These are phyloP conservation scores for Chromobotia macracanthus DNA, from an alignment of 2,797 vertebrate species.

Conservation along the genomic window DNA sequence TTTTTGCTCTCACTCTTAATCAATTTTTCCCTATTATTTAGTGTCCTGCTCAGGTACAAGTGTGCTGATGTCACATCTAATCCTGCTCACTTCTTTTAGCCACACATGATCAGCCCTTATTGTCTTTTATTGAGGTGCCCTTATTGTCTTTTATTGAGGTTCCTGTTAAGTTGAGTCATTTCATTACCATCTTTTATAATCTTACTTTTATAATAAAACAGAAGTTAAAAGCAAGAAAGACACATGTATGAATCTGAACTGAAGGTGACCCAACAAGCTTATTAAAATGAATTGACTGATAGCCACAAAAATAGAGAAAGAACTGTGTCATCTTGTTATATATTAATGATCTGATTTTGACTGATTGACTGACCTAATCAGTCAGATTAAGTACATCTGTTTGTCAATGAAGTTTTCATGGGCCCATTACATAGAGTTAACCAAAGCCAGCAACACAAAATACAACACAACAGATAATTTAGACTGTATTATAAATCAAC, in stretches of 20 bases:
- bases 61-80: not conserved
- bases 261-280: not conserved
- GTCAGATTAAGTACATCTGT: no score
- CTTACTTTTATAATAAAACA: conserved; percentile 23
- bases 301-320: conserved; percentile 30
- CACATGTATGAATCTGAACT: conserved; percentile 21
- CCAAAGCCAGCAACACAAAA: not conserved
- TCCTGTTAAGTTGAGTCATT: conserved; percentile 42
- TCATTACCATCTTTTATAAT: no score
- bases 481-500: not conserved
- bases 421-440: no score
- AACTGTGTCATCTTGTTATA: not conserved
- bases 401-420: no score
- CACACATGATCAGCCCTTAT: conserved; percentile 2
- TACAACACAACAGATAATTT: not conserved
- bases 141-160: conserved; percentile 11
- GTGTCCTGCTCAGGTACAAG: no score
- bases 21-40: no score
- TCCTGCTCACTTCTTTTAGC: conserved; percentile 7
- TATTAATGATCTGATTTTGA: no score
- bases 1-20: not conserved
- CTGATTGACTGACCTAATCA: not conserved
- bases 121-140: conserved; percentile 13
- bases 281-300: conserved; percentile 12
- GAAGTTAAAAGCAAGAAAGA: conserved; percentile 34